Evolutionary conservation across 2,113 vertebrate species (phyloP), one percentile per base, ranked within the genome.

Genomic region (Hassar affinis): DNA sequence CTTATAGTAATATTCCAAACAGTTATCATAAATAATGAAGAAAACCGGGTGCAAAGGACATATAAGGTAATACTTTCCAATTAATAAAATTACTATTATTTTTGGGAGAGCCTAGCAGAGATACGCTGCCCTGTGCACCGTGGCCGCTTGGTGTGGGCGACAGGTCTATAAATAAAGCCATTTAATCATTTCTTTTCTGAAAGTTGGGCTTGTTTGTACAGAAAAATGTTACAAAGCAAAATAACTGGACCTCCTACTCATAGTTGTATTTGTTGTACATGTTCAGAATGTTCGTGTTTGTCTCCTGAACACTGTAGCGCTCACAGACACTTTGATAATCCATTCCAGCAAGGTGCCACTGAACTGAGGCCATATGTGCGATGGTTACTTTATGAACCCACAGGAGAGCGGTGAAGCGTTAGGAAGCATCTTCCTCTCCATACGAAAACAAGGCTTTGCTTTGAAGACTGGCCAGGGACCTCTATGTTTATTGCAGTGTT

Each of bases 381-480:
- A 57, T 5, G 25, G 2, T 35, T 27, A 66, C 78, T 80, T 80
- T 82, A 84, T 80, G 68, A 20, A 9, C 59, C 57, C 79, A 66
- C 75, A 81, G 61, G 54, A 72, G 82, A 66, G 56, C 25, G 47
- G 74, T 75, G 72, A 64, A 25, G 45, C 11, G 25, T 68, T 51
- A 33, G 57, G 68, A 59, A 78, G 27, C 69, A 47, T 47, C 49
- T 42, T 57, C 38, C 33, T 57, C 52, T 79, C 56, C 75, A 79
- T n/a, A 80, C 18, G 59, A 68, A 91, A 92, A 92, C 87, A 82
- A 89, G 74, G 84, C 84, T 69, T 83, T 10, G 79, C 83, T 90
- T 91, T 93, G 88, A 93, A 87, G 76, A 56, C 85, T 87, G 88
- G 71, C 89, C 82, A 89, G 92, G 88, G 91, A 91, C 90, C 84